These are phyloP conservation scores for Tanaodytes sp. DNA, from an alignment of 2,888 invertebrate genomes.

Conservation along the genomic window DNA sequence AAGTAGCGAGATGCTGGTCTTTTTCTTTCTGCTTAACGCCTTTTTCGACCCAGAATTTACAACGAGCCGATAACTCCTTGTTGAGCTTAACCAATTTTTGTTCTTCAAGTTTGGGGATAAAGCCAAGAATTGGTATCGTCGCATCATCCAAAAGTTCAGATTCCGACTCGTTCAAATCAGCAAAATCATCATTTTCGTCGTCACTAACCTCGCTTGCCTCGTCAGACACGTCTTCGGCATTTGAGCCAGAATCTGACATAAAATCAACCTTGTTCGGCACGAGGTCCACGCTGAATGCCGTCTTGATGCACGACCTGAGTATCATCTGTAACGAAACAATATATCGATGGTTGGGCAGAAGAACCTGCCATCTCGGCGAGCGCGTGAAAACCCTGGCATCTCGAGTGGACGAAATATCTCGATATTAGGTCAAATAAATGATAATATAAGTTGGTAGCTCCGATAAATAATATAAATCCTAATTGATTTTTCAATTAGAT, in stretches of 20 bases:
- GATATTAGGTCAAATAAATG: too few species aligned
- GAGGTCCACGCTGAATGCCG: too few species aligned
- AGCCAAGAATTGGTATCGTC: constrained; percentile 4
- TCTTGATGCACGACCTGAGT: too few species aligned
- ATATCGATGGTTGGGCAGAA: too few species aligned
- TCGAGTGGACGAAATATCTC: too few species aligned
- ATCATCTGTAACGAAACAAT: too few species aligned
- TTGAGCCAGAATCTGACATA: neutral
- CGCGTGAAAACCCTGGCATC: too few species aligned
- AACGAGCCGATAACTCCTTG: constrained; percentile 7
- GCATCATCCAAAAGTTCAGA: constrained; percentile 3
- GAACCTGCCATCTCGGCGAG: too few species aligned
- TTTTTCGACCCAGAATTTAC: constrained; percentile 18
- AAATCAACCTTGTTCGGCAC: too few species aligned
- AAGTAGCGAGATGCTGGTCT: neutral
- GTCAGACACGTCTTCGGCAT: neutral
- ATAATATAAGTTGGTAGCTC: too few species aligned
- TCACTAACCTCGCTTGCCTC: neutral
- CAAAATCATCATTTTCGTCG: neutral
- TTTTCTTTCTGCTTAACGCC: constrained; percentile 14
- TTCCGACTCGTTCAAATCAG: neutral
- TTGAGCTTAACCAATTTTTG: constrained; percentile 1
- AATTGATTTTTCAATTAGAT: too few species aligned
- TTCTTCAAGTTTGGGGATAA: constrained; percentile 11
- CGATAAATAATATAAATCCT: too few species aligned